phyloP scores from a whole-genome alignment of 2,888 invertebrate genomes.

The Drepana falcataria region DNA sequence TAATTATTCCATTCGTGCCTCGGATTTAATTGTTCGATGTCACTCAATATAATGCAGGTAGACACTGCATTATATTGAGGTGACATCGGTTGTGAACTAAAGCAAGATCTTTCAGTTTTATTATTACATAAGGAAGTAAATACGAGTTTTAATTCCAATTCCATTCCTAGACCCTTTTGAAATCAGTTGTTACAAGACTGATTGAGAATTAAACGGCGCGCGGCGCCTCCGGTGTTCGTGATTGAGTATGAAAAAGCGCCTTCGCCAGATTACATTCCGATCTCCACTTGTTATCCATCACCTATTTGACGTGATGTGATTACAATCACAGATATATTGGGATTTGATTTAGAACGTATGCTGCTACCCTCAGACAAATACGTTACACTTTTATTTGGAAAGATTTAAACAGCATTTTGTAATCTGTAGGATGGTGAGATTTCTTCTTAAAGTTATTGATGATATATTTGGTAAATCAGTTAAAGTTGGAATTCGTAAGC shows the following conservation, averaged over 20 bases:
- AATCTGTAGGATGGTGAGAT: no score
- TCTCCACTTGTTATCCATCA: slow-evolving; percentile 38
- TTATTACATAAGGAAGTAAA: no score
- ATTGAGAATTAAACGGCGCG: slow-evolving; percentile 64
- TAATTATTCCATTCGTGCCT: no score
- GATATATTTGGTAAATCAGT: no score
- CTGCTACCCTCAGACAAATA: neutral
- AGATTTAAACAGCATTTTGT: no score
- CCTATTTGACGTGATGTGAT: slow-evolving; percentile 29
- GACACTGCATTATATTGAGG: no score
- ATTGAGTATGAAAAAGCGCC: slow-evolving; percentile 73
- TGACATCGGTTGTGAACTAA: no score
- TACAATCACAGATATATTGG: slow-evolving; percentile 19
- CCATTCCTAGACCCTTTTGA: slow-evolving; percentile 18
- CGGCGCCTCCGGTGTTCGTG: slow-evolving; percentile 39
- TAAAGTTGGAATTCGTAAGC: no score
- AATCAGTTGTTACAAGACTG: slow-evolving; percentile 61
- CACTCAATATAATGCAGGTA: no score
- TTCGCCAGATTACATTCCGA: slow-evolving; percentile 51
- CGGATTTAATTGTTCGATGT: no score
- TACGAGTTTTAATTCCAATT: neutral
- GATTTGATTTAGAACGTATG: slow-evolving; percentile 12
- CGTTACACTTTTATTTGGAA: neutral
- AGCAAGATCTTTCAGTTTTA: no score
- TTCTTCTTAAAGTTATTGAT: no score